Evolutionary conservation across 2,888 invertebrate species (phyloP).

Genomic region (Scaptomyza tumidula): DNA sequence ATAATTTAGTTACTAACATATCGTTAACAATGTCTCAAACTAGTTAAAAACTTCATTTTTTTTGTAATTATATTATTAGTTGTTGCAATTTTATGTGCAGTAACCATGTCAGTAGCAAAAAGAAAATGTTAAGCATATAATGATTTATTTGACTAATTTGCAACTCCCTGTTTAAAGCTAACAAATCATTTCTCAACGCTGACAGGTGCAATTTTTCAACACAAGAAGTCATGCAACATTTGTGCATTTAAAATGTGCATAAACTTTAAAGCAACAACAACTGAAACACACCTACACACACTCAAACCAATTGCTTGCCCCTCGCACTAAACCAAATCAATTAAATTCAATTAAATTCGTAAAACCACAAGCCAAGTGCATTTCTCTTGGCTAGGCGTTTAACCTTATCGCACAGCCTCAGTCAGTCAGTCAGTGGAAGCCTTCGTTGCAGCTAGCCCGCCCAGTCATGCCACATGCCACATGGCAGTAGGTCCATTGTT

Average conservation of each 20-base stretch:
- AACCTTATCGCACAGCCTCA: conserved; percentile 61
- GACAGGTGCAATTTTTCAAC: conserved; percentile 72
- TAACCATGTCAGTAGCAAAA: conserved; percentile 35
- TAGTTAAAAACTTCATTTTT: not conserved
- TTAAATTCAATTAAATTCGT: conserved; percentile 77
- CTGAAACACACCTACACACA: conserved; percentile 8
- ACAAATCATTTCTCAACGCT: conserved; percentile 69
- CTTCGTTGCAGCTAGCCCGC: conserved; percentile 7
- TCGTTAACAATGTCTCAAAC: not conserved
- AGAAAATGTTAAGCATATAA: conserved; percentile 55
- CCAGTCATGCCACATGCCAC: conserved; percentile 1
- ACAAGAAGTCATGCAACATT: conserved; percentile 63
- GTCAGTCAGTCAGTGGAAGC: conserved; percentile 14
- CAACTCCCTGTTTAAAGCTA: conserved; percentile 44
- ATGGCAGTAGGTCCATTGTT: conserved; percentile 43
- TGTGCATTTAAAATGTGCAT: conserved; percentile 28
- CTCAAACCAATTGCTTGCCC: conserved; percentile 7
- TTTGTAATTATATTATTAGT: no score
- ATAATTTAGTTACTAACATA: not conserved
- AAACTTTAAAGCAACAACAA: conserved; percentile 35
- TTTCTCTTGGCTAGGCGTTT: conserved; percentile 44
- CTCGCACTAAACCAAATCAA: conserved; percentile 60
- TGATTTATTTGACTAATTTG: conserved; percentile 58
- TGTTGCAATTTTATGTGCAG: not conserved
- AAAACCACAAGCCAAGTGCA: conserved; percentile 75